These are phyloP conservation scores for Bhutanitis thaidina DNA, from an alignment of 2,888 invertebrate genomes.

Conservation along the genomic window DNA sequence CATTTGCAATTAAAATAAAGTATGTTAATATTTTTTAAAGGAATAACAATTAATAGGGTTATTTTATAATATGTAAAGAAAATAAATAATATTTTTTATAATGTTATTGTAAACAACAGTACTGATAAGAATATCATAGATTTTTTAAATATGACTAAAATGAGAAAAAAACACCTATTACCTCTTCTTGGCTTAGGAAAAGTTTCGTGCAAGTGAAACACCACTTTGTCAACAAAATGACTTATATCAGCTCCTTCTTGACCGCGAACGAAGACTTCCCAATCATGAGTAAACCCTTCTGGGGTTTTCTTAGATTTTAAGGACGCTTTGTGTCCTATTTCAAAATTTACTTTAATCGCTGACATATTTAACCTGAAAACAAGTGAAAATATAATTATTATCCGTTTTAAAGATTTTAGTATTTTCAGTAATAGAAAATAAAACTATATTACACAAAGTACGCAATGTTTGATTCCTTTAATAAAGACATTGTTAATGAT, in stretches of 20 bases:
- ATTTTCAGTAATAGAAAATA: constrained; percentile 23
- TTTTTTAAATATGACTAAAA: too few species aligned
- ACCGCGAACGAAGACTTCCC: constrained; percentile 96
- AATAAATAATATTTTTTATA: too few species aligned
- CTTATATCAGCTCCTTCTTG: constrained; percentile 92
- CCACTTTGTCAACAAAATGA: constrained; percentile 94
- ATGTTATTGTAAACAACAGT: constrained; percentile 11
- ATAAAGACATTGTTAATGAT: constrained; percentile 34
- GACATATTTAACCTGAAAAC: constrained; percentile 56
- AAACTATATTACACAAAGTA: constrained; percentile 24
- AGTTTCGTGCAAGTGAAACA: constrained; percentile 94
- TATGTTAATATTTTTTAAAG: too few species aligned
- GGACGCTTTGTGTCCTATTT: constrained; percentile 95
- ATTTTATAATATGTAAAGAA: too few species aligned
- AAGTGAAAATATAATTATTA: constrained; percentile 1
- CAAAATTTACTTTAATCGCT: constrained; percentile 85
- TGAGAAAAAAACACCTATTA: constrained; percentile 53
- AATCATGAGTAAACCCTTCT: constrained; percentile 97
- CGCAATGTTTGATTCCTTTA: constrained; percentile 24
- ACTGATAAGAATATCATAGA: constrained; percentile 1
- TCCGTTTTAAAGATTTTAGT: constrained; percentile 6
- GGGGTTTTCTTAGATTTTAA: constrained; percentile 89
- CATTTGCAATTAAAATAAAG: too few species aligned
- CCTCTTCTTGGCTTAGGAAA: constrained; percentile 95
- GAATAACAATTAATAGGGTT: too few species aligned